Conservation (phyloP, 2,888 invertebrate species). For the Microchrysa polita region DNA sequence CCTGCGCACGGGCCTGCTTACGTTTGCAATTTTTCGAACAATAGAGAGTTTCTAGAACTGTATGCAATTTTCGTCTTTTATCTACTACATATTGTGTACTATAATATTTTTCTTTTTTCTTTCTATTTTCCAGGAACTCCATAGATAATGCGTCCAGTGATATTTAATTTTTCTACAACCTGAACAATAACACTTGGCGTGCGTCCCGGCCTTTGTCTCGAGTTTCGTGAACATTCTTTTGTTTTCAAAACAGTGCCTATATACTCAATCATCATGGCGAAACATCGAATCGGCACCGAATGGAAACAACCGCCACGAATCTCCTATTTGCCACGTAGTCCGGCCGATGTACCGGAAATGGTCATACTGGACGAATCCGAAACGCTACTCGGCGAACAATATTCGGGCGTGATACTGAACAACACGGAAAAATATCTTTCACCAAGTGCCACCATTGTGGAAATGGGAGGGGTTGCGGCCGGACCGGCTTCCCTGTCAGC, state of each 20-base stretch:
- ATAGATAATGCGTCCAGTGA: constrained; percentile 33
- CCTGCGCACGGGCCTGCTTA: too few species aligned
- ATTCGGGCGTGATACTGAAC: constrained; percentile 42
- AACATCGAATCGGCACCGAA: constrained; percentile 51
- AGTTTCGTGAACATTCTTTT: background rate
- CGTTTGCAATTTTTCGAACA: too few species aligned
- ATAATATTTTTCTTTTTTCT: too few species aligned
- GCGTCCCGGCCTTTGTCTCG: background rate
- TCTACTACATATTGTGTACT: too few species aligned
- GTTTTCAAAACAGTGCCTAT: constrained; percentile 6
- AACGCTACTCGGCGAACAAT: constrained; percentile 47
- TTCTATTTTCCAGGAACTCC: constrained; percentile 27
- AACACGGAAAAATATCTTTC: constrained; percentile 47
- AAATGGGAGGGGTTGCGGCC: constrained; percentile 61
- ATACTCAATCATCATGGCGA: constrained; percentile 46
- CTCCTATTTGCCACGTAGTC: constrained; percentile 48
- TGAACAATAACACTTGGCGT: constrained; percentile 11
- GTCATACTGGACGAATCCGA: constrained; percentile 51
- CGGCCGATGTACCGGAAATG: constrained; percentile 48
- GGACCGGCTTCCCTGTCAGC: constrained; percentile 56
- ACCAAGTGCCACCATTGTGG: constrained; percentile 59
- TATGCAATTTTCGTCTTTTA: too few species aligned
- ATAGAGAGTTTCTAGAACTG: too few species aligned
- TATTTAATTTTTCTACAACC: too few species aligned
- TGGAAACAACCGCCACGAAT: constrained; percentile 51